Evolutionary conservation across 1,140 invertebrate genomes (phyloP), one percentile per base, ranked within the genome.

Genomic region (Pectinophora gossypiella): DNA sequence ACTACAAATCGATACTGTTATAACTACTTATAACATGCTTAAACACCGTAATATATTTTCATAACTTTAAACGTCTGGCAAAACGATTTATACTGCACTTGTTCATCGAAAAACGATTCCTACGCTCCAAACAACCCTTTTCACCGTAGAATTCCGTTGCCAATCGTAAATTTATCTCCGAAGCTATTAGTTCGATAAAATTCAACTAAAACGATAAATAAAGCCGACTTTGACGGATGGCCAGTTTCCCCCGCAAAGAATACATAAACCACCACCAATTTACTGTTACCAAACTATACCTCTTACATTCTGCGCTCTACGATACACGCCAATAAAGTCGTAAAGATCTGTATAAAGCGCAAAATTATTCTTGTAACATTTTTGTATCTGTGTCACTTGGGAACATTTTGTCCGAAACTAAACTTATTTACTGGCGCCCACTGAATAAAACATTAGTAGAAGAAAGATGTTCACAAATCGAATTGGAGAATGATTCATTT

Each of bases 141-240:
- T 64, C 60, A 68, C 50, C 65, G 59, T 75, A 58, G 52, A 64
- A 67, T 70, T 73, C 64, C 66, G 62, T 64, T 69, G 54, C 70
- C 82, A 81, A 85, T 85, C 82, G 82, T 81, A 85, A 85, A 85
- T 85, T 69, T 77, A 84, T 85, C 80, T 84, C 75, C 56, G 51
- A 64, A 64, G 68, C 82, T 85, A 85, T 85, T 85, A 85, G 80
- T 85, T 77, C 82, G 82, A 85, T 85, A 85, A 85, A 85, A 85
- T 85, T 84, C 82, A 79, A 83, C 78, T 82, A 80, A 79, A 84
- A 84, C 82, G 76, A 85, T 85, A 85, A 85, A 85, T 85, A 85
- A 81, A 81, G 65, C 68, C 65, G 80, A 84, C 82, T 85, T 85
- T 84, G 82, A 85, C 76, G 78, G 81, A 85, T 85, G 63, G 74